phyloP scores from a whole-genome alignment of 2,797 vertebrate species.

The Trematomus bernacchii region DNA sequence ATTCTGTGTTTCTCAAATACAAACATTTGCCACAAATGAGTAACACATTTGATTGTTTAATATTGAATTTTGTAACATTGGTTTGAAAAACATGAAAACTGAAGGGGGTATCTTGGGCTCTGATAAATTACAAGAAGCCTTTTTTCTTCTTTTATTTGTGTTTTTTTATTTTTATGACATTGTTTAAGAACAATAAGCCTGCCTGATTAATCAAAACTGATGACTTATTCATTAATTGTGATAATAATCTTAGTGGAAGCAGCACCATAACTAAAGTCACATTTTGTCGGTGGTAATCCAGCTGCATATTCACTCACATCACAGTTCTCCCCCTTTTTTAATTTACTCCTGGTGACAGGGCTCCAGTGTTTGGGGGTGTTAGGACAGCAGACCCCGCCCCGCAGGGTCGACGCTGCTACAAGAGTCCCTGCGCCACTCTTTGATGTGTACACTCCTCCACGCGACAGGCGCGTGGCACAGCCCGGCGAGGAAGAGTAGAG shows the following conservation, averaged over 20 bases:
- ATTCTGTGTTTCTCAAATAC: background rate
- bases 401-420: constrained; percentile 73
- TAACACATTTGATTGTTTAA: background rate
- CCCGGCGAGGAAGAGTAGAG: background rate
- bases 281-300: background rate
- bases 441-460: constrained; percentile 74
- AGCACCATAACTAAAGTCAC: background rate
- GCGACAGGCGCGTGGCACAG: constrained; percentile 81
- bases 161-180: background rate
- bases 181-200: background rate
- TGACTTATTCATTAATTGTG: background rate
- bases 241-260: background rate
- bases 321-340: background rate
- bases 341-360: constrained; percentile 4
- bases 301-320: background rate
- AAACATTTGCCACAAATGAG: background rate
- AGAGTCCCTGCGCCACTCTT: constrained; percentile 73
- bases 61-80: background rate
- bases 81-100: background rate
- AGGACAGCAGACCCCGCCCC: constrained; percentile 81
- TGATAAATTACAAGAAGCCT: no score
- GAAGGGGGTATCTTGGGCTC: background rate
- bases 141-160: no score
- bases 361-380: constrained; percentile 55
- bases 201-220: background rate